phyloP scores from a whole-genome alignment of 2,797 vertebrate species.

The Gambusia yucatana region DNA sequence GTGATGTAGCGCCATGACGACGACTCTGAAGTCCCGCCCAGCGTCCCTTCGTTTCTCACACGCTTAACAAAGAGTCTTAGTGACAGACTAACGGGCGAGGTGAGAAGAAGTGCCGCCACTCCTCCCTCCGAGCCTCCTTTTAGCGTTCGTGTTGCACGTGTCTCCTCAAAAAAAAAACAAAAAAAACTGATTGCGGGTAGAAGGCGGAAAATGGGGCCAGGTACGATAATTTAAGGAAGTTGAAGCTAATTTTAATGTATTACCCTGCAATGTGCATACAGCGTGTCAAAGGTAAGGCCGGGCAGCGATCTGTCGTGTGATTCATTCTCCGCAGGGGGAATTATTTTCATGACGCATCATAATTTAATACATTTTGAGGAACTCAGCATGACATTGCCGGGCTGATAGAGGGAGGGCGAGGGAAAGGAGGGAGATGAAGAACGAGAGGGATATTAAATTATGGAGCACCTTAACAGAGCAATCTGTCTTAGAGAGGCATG shows the following conservation, averaged over 20 bases:
- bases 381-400: conserved; percentile 74
- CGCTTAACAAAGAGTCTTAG: conserved; percentile 40
- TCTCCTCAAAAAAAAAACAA: conserved; percentile 48
- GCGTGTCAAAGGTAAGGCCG: conserved; percentile 77
- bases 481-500: conserved; percentile 78
- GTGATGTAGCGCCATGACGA: conserved; percentile 45
- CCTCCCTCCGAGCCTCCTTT: conserved; percentile 33
- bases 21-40: conserved; percentile 40
- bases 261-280: conserved; percentile 75
- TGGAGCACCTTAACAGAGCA: conserved; percentile 80
- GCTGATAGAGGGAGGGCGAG: conserved; percentile 48
- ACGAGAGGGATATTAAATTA: conserved; percentile 82
- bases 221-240: conserved; percentile 82
- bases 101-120: conserved; percentile 35
- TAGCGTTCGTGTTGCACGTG: conserved; percentile 38
- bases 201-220: conserved; percentile 45
- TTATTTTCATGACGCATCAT: conserved; percentile 82
- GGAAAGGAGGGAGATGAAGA: conserved; percentile 52
- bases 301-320: conserved; percentile 79
- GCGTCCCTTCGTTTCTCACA: conserved; percentile 24
- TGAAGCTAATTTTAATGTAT: conserved; percentile 81
- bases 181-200: conserved; percentile 64
- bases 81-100: conserved; percentile 57
- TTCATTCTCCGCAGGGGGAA: conserved; percentile 75
- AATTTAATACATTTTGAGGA: conserved; percentile 84